Base-by-base conservation (phyloP, 2,888 invertebrate species). In the Xanthorhoe designata region DNA sequence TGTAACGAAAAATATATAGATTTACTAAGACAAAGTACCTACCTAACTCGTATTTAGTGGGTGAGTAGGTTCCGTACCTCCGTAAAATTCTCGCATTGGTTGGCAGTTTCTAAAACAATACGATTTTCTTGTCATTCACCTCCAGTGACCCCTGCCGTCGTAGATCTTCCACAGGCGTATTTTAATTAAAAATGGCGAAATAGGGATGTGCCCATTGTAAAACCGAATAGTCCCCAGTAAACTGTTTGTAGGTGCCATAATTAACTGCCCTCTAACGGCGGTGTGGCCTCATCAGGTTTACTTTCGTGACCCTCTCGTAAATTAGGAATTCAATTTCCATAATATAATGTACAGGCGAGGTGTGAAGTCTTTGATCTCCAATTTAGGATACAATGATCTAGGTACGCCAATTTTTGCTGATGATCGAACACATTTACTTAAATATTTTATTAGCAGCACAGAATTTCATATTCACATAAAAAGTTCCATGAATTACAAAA, bases 271-370 rank as follows among this genome's bases (percentile, higher is more conserved):
- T 76, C 77, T 77, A 79, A 80, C 72, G 73, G 77, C 69, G 69
- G 76, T 67, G 71, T 81, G 82, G 81, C 87, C 83, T 83, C 80
- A 79, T 72, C 71, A 67, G 74, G 78, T 80, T 82, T 79, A 79
- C 80, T 78, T 78, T 74, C 73, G 73, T 76, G 75, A 75, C 80
- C 80, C 78, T 78, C 77, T 79, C 86, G 78, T 85, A 85, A 86
- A 84, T 79, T 76, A 73, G 77, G 78, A 82, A 82, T 85, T 84
- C 78, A 84, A 87, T 89, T 88, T 86, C 77, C 86, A 86, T 87
- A 85, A 85, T 83, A 82, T 79, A 74, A 58, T 24, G 71, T 69
- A 72, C 71, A 73, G 73, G 71, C 73, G 73, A 77, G 75, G 76
- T 76, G 77, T 79, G 76, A 75, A 78, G 70, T 75, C 32, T 62